Percentiles rank a stretch among this genome's conserved stretches.
Conservation (phyloP, 2,113 vertebrate species). For the Varanus salvator region DNA sequence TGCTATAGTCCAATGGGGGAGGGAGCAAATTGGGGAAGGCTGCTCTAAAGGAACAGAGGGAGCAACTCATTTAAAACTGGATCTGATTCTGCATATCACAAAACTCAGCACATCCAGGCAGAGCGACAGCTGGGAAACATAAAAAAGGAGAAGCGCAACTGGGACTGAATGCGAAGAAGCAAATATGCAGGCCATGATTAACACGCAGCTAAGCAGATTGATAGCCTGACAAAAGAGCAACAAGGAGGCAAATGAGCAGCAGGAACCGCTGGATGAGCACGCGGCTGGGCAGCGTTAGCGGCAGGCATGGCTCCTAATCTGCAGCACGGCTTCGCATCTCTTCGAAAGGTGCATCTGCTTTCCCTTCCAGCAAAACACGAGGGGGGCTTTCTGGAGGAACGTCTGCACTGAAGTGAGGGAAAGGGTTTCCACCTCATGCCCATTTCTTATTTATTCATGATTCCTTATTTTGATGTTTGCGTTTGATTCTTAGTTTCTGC, state of each 20-base stretch:
- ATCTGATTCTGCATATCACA: slow-evolving; percentile 54
- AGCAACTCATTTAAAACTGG: slow-evolving; percentile 57
- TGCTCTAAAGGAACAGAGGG: slow-evolving; percentile 46
- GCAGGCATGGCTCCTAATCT: slow-evolving; percentile 15
- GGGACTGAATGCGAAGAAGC: slow-evolving; percentile 41
- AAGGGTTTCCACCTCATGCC: background rate
- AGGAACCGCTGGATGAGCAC: slow-evolving; percentile 12
- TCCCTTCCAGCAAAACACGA: slow-evolving; percentile 44
- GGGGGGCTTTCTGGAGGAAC: slow-evolving; percentile 58
- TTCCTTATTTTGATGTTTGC: background rate
- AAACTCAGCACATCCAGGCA: slow-evolving; percentile 51
- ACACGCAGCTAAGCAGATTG: slow-evolving; percentile 45
- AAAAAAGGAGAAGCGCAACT: slow-evolving; percentile 48
- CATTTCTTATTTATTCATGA: background rate
- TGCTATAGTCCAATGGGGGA: too few species aligned
- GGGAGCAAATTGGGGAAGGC: too few species aligned
- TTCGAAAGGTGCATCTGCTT: slow-evolving; percentile 23
- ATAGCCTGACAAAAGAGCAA: slow-evolving; percentile 50
- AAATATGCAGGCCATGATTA: slow-evolving; percentile 48
- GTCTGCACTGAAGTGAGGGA: slow-evolving; percentile 21
- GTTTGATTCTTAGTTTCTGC: background rate
- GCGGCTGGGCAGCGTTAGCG: slow-evolving; percentile 38
- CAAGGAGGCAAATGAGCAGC: slow-evolving; percentile 32
- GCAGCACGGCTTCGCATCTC: background rate
- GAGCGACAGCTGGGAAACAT: slow-evolving; percentile 55